Evolutionary conservation across 1,140 invertebrate species (phyloP).

Genomic region (Drosophila melanica): DNA sequence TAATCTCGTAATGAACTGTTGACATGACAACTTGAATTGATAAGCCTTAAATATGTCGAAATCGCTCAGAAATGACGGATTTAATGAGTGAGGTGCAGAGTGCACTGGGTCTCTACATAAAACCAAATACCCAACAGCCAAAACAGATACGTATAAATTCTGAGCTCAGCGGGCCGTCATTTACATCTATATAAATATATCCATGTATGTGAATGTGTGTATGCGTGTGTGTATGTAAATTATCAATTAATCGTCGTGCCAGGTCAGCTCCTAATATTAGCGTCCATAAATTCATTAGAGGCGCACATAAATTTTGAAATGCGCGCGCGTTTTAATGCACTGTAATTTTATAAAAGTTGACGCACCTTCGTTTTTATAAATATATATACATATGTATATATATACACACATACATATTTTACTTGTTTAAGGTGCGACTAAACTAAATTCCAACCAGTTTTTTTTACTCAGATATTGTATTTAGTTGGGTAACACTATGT

Average conservation of each 20-base stretch:
- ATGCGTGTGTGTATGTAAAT: slow-evolving; percentile 28
- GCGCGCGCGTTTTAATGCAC: slow-evolving; percentile 25
- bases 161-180: slow-evolving; percentile 22
- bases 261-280: slow-evolving; percentile 65
- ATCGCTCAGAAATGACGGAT: slow-evolving; percentile 37
- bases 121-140: slow-evolving; percentile 16
- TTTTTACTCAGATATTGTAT: too few relatives aligned
- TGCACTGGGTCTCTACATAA: slow-evolving; percentile 30
- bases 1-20: slow-evolving; percentile 19
- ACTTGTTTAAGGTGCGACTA: not conserved
- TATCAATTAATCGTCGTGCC: slow-evolving; percentile 35
- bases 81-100: slow-evolving; percentile 59
- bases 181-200: slow-evolving; percentile 35
- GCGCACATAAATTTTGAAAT: slow-evolving; percentile 52
- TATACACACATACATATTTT: too few relatives aligned
- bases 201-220: not conserved
- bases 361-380: not conserved
- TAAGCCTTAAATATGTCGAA: slow-evolving; percentile 17
- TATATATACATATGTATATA: not conserved
- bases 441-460: not conserved
- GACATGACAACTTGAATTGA: slow-evolving; percentile 20
- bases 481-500: too few relatives aligned
- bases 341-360: slow-evolving; percentile 27
- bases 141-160: slow-evolving; percentile 33
- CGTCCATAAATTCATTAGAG: slow-evolving; percentile 54